These are phyloP conservation scores for Nymphalis c-album DNA, from an alignment of 2,888 invertebrate genomes.

Conservation along the genomic window DNA sequence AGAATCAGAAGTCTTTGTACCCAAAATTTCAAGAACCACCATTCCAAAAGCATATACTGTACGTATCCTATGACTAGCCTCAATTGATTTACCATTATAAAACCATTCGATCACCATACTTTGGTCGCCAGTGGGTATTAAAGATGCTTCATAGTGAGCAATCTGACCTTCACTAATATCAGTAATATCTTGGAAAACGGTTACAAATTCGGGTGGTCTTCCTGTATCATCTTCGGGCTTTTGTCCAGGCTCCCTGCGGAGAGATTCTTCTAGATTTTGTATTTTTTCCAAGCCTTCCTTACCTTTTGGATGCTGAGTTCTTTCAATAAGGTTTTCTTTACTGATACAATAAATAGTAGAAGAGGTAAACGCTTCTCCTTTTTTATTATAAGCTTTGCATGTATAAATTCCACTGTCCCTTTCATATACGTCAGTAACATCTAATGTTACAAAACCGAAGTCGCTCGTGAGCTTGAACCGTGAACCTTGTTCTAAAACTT, in stretches of 20 bases:
- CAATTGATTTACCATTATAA: constrained; percentile 94
- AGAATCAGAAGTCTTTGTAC: constrained; percentile 95
- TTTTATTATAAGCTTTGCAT: constrained; percentile 93
- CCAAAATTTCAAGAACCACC: constrained; percentile 97
- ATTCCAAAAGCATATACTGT: constrained; percentile 99
- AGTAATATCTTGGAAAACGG: constrained; percentile 90
- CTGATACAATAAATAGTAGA: constrained; percentile 92
- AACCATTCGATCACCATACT: constrained; percentile 98
- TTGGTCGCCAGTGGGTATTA: constrained; percentile 96
- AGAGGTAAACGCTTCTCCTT: constrained; percentile 95
- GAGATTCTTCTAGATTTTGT: constrained; percentile 93
- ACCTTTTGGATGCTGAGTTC: constrained; percentile 97
- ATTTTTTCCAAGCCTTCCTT: constrained; percentile 95
- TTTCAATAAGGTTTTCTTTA: constrained; percentile 91
- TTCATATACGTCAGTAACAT: constrained; percentile 94
- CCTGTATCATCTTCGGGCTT: constrained; percentile 88
- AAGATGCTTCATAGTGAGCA: constrained; percentile 98
- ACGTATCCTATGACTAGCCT: constrained; percentile 93
- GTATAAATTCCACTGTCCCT: constrained; percentile 97
- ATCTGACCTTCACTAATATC: constrained; percentile 97
- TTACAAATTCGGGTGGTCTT: constrained; percentile 92
- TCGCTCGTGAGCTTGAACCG: constrained; percentile 96
- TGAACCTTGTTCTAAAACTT: constrained; percentile 91
- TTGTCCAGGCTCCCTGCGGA: constrained; percentile 86
- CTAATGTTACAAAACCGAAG: constrained; percentile 97